Conservation (phyloP, 1,140 invertebrate species). For the Hylaeus anthracinus region DNA sequence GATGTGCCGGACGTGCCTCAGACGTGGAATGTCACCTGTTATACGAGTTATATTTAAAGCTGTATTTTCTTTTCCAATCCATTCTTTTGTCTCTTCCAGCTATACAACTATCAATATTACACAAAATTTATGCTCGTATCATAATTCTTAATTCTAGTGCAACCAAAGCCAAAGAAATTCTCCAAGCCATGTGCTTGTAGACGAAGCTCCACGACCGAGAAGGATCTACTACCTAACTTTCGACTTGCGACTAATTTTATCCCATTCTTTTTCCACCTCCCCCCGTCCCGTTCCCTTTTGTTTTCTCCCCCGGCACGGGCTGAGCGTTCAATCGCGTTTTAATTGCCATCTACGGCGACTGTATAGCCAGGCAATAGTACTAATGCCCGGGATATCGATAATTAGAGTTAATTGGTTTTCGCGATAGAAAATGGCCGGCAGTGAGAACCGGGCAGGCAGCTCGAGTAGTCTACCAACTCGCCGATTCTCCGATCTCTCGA, state of each 20-base stretch:
- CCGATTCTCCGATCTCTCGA: slow-evolving; percentile 9
- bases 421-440: slow-evolving; percentile 34
- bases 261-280: background rate
- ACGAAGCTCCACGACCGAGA: too few relatives aligned
- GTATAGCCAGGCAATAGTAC: background rate
- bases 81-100: too few relatives aligned
- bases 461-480: slow-evolving; percentile 19
- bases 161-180: too few relatives aligned
- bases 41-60: too few relatives aligned
- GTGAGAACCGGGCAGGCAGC: background rate
- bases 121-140: too few relatives aligned
- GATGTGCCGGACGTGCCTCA: too few relatives aligned
- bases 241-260: background rate
- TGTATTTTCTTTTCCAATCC: too few relatives aligned
- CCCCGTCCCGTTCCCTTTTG: background rate
- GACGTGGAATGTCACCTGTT: too few relatives aligned
- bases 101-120: too few relatives aligned
- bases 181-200: too few relatives aligned
- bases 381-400: slow-evolving; percentile 43
- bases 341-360: slow-evolving; percentile 31
- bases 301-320: background rate
- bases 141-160: too few relatives aligned
- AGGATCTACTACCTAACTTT: too few relatives aligned
- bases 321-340: slow-evolving; percentile 34
- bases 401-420: slow-evolving; percentile 48